Evolutionary conservation across 1,140 invertebrate species (phyloP).

Genomic region (Drosophila repletoides): DNA sequence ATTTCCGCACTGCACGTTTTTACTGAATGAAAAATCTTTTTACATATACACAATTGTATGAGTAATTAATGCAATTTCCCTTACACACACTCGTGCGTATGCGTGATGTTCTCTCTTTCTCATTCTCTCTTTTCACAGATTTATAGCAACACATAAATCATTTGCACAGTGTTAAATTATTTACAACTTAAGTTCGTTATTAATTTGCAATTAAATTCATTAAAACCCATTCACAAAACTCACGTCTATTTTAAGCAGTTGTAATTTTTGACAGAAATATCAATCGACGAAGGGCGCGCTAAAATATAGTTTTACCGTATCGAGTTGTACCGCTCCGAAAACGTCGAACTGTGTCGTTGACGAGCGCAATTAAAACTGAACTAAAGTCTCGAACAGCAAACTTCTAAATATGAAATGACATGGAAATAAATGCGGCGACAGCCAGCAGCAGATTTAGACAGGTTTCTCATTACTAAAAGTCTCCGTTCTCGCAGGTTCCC

Average conservation of each 20-base stretch:
- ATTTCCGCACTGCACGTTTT: not conserved
- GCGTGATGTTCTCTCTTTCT: constrained; percentile 5
- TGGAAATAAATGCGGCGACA: constrained; percentile 64
- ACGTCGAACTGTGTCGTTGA: constrained; percentile 40
- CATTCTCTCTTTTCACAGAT: not conserved
- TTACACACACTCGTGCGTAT: constrained; percentile 10
- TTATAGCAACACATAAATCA: not conserved
- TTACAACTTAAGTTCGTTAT: not conserved
- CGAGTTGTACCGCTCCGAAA: not conserved
- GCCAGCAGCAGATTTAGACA: constrained; percentile 30
- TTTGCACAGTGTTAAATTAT: not conserved
- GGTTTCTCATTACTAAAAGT: constrained; percentile 35
- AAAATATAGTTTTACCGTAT: not conserved
- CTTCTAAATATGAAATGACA: constrained; percentile 76
- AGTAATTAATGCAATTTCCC: constrained; percentile 2
- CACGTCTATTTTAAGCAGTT: no score
- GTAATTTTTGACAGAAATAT: not conserved
- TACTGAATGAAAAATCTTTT: not conserved
- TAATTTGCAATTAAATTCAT: not conserved
- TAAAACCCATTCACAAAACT: not conserved
- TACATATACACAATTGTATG: not conserved
- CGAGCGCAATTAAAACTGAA: constrained; percentile 71
- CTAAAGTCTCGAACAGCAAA: constrained; percentile 47
- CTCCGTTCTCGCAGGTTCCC: not conserved
- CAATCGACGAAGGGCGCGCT: not conserved